Base-by-base conservation (phyloP, 2,113 vertebrate genomes). In the Scatophagus argus region DNA sequence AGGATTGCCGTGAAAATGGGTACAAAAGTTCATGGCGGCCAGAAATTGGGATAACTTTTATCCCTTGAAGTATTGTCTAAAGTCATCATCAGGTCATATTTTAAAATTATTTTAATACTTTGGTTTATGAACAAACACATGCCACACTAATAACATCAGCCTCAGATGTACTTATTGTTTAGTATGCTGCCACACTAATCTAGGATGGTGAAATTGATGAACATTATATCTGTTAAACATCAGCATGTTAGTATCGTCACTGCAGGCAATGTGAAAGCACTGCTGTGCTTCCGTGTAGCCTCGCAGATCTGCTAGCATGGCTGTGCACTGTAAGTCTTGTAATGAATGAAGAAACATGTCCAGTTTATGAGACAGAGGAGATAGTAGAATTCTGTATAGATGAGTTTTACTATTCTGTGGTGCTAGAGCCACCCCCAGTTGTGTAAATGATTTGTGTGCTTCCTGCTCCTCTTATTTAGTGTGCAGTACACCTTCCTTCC, bases 381-480 rank as follows among this genome's bases (percentile, higher is more conserved):
- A 62, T 74, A 62, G 25, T 55, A 54, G 43, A 71, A 51, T 39
- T 55, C 41, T 34, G 49, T 74, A 32, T 5, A 34, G 23, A 51
- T 31, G 16, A 27, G 21, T 59, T 82, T 74, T 73, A 55, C 23
- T 71, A 56, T 66, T 73, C 49, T 67, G 64, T 78, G 59, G 31
- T 14, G 3, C 62, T 34, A 17, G 62, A 21, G 46, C 39, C 66
- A 69, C 31, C 36, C 67, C 14, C 34, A 62, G 54, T 66, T 67
- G 43, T 38, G 51, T 70, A 63, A 83, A 83, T 25, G 63, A 75
- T 72, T 64, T 73, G 66, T 64, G 60, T 79, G 71, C 65, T 82
- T 76, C 52, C 46, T 77, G 70, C 70, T 68, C 38, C 32, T 71
- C 55, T 67, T 38, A 54, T 58, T 67, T 44, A 62, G 32, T 25